Evolutionary conservation across 2,797 vertebrate genomes (phyloP), one percentile per base, ranked within the genome.

Genomic region (Hypotaenidia philippensis): DNA sequence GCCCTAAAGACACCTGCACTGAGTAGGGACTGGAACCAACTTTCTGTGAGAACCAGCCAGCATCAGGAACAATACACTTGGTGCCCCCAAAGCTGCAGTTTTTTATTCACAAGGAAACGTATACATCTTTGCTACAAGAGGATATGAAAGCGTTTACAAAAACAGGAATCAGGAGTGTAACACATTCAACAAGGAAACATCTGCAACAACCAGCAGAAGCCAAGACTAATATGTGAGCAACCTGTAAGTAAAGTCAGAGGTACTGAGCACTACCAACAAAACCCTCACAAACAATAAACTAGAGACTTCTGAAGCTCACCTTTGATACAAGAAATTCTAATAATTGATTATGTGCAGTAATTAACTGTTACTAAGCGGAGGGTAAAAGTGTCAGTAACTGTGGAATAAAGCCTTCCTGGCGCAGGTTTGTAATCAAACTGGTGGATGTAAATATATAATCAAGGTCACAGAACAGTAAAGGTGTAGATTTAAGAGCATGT

Each of bases 101-200:
- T 90, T 87, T 83, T 75, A 64, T 69, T 89, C 84, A 88, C 47
- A 22, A 63, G 89, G 84, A 93, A 91, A 82, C 81, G 86, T 88
- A 86, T 55, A 69, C 38, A 63, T 80, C 64, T 93, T 64, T 47
- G 38, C 81, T 95, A 53, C 93, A 94, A 91, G 92, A 93, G 95
- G 94, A 96, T 95, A 77, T 96, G 90, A 96, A 95, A 96, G 82
- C 64, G 71, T 78, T 60, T 89, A 59, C 36, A 89, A 91, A 96
- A 92, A 59, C 65, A 88, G 87, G 92, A 95, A 92, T 96, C 89
- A 86, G 19, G 89, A 91, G 61, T 87, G 40, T 80, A 96, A 91
- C 75, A 93, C 95, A 96, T 92, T 74, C 89, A 95, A 94, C 74
- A 91, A 83, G 89, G 94, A 94, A 96, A 93, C 93, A 95, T 94